Conservation (phyloP, 2,888 invertebrate genomes). For the Drosophila affinis region DNA sequence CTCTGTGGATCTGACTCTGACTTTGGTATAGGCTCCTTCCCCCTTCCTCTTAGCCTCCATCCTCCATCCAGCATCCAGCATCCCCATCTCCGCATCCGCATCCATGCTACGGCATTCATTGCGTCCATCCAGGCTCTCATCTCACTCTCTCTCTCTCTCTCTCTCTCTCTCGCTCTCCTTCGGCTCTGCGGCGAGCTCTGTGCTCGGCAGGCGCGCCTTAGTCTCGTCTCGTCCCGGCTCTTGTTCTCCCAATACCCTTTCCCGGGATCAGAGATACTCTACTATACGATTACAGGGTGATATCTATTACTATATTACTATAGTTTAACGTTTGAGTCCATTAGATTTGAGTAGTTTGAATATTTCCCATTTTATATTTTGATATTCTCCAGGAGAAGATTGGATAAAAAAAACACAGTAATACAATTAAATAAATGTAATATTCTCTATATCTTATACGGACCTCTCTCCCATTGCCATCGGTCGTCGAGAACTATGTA, state of each 20-base stretch:
- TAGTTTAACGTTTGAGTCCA: background rate
- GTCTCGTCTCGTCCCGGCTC: conserved; percentile 2
- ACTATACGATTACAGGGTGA: background rate
- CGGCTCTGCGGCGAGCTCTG: too few relatives aligned
- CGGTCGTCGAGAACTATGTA: too few relatives aligned
- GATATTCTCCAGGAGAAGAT: too few relatives aligned
- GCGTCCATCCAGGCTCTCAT: conserved; percentile 11
- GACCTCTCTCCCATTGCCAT: too few relatives aligned
- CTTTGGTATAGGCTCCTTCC: conserved; percentile 33
- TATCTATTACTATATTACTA: too few relatives aligned
- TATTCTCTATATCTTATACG: too few relatives aligned
- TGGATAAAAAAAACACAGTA: too few relatives aligned
- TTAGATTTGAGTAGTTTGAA: too few relatives aligned
- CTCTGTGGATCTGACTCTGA: conserved; percentile 1
- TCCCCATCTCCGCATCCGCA: conserved; percentile 1
- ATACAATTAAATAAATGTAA: too few relatives aligned
- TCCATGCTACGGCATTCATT: background rate
- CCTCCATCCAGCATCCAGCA: conserved; percentile 2
- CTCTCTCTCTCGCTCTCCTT: background rate
- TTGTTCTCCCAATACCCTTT: conserved; percentile 21
- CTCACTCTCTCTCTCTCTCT: conserved; percentile 1
- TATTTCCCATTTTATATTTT: too few relatives aligned
- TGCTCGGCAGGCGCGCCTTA: conserved; percentile 24
- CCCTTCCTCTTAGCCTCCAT: conserved; percentile 10
- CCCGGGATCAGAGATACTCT: background rate